Conservation (phyloP, 1,140 invertebrate genomes). For the Protaetia brevitarsis region DNA sequence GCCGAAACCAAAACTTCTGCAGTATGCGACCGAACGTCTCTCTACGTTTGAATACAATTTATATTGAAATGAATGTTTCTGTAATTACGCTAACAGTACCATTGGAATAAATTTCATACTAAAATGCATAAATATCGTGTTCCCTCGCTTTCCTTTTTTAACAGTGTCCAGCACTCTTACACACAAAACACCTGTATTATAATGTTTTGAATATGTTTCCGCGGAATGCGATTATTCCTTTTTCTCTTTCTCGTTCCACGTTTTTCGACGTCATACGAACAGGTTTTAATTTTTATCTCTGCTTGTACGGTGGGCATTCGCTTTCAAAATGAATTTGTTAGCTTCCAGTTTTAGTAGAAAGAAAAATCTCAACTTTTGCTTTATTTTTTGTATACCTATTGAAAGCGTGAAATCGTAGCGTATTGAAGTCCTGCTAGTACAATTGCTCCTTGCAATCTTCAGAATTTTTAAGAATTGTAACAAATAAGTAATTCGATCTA, state of each 20-base stretch:
- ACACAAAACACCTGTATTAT: slow-evolving; percentile 18
- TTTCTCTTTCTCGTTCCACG: background rate
- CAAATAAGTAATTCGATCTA: too few species aligned
- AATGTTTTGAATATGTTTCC: slow-evolving; percentile 13
- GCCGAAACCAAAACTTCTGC: slow-evolving; percentile 28
- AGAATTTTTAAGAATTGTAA: too few species aligned
- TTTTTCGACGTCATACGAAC: slow-evolving; percentile 4
- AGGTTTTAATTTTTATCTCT: slow-evolving; percentile 3
- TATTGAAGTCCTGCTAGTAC: too few species aligned
- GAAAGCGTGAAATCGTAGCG: too few species aligned
- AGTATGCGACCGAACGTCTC: slow-evolving; percentile 4
- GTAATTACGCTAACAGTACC: slow-evolving; percentile 21
- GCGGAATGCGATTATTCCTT: slow-evolving; percentile 7
- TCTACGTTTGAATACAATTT: slow-evolving; percentile 24
- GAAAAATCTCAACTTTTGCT: too few species aligned
- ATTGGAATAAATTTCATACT: slow-evolving; percentile 17
- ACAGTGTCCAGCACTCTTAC: background rate
- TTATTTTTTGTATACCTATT: too few species aligned
- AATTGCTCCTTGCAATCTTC: too few species aligned
- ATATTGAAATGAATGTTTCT: slow-evolving; percentile 26
- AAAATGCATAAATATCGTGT: slow-evolving; percentile 13
- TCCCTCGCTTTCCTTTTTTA: background rate
- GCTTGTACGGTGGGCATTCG: background rate
- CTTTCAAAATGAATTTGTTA: slow-evolving; percentile 12
- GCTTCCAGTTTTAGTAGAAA: slow-evolving; percentile 1